Percentiles rank a stretch among this genome's conserved stretches.
Conservation (phyloP, 2,888 invertebrate genomes). For the Andrena hattorfiana region DNA sequence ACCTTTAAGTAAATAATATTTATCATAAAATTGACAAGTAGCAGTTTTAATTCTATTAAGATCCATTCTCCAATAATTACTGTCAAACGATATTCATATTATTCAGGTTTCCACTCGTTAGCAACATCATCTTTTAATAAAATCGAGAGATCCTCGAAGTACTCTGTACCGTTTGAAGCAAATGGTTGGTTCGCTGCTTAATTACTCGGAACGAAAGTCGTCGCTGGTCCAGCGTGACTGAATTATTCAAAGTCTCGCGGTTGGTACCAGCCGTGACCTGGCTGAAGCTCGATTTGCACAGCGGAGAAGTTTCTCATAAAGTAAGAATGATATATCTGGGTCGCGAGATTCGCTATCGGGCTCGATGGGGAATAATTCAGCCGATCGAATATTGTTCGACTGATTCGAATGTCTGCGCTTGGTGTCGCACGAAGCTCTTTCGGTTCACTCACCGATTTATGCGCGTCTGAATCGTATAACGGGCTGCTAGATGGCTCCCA, state of each 20-base stretch:
- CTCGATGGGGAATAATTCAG: conserved; percentile 55
- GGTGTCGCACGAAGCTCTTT: conserved; percentile 8
- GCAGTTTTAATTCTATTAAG: no score
- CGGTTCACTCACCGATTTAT: conserved; percentile 49
- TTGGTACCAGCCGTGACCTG: neutral
- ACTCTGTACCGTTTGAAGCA: neutral
- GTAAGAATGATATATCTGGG: conserved; percentile 36
- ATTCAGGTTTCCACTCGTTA: no score
- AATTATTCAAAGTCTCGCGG: conserved; percentile 12
- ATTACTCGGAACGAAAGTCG: neutral
- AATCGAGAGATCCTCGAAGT: neutral
- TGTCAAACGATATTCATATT: no score
- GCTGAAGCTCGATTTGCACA: neutral
- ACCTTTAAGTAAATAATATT: no score
- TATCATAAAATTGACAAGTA: no score
- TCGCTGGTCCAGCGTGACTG: neutral
- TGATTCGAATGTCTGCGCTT: conserved; percentile 32
- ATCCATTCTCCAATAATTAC: no score
- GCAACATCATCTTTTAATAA: no score
- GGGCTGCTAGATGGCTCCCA: conserved; percentile 14
- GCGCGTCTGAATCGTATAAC: conserved; percentile 45
- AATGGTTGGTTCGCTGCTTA: neutral
- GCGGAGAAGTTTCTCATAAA: conserved; percentile 30
- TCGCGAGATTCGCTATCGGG: conserved; percentile 42
- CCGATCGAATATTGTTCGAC: conserved; percentile 32